Evolutionary conservation across 2,797 vertebrate genomes (phyloP), one percentile per base, ranked within the genome.

Genomic region (Pseudochaenichthys georgianus): DNA sequence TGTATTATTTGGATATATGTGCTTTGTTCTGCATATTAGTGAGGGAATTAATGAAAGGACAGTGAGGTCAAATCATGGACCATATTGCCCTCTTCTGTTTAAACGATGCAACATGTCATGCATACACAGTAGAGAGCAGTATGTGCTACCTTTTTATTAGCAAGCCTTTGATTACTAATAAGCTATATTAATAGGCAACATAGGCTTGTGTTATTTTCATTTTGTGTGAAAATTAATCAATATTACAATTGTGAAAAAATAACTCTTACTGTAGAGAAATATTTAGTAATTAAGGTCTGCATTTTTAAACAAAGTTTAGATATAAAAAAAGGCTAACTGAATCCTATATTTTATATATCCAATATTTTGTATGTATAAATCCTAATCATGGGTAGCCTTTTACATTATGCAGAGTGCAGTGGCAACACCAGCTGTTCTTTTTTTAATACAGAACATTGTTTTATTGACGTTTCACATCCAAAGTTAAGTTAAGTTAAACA

Each of bases 21-120:
- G 59, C 59, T 84, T 75, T 64, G 19, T 73, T 74, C 41, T 47
- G 5, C 45, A 13, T 31, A 54, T 77, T 15, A 78, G 38, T 60
- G 45, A 48, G n/a, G 21, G 9, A 34, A 50, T 65, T 12, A 75
- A 71, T 83, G 34, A 75, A 75, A 85, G 74, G 28, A 64, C 11
- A 66, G 38, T 78, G 23, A 43, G 16, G 45, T 78, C 23, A 82
- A 82, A 70, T 55, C 83, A 68, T 79, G 85, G 77, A 83, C 87
- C 70, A 88, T 90, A 80, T 88, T 89, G 90, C 91, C 92, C 92
- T 88, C 91, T 85, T 92, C 91, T 92, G 90, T 90, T 87, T 80
- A 75, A 83, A 86, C 60, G 78, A 73, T 74, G 82, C 7, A 88
- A 88, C 72, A 77, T 71, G 52, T 73, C 69, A 73, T 13, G 6